Evolutionary conservation across 2,113 vertebrate species (phyloP), one percentile per base, ranked within the genome.

Genomic region (Toxotes jaculatrix): DNA sequence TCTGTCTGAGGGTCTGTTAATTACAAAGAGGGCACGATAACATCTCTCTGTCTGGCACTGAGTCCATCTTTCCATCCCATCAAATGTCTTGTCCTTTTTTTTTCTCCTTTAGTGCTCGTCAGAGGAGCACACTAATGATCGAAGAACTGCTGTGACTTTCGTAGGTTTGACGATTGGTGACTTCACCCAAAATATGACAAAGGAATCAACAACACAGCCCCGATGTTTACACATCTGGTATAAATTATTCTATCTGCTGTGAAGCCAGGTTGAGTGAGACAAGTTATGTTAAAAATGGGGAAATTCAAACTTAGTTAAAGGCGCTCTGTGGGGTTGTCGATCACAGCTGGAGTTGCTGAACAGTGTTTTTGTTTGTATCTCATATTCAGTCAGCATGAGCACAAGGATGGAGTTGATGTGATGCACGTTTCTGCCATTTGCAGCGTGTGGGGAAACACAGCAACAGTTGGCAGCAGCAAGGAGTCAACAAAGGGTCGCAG

Each of bases 11-110:
- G 60, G 69, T 51, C 47, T 70, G 81, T 77, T 92, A 91, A 93
- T 91, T 87, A 90, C 68, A 86, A 77, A 75, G 53, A 57, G 51
- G 73, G 27, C 65, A 17, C 21, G 90, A 91, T 93, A 90, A 73
- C 74, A 83, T 91, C 88, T 80, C 66, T 42, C 57, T 49, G 34
- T 81, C 74, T 56, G 38, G 5, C 32, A 23, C 47, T 14, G 19
- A n/a, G 1, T 49, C 16, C 32, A 19, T 86, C 36, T 16, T 68
- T 60, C 38, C 5, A 56, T 12, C 12, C 56, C 2, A 47, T 27
- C 38, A 40, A 40, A 7, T 56, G 12, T 62, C 74, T 63, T 16
- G 6, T 38, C 6, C 61, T 45, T 62, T 59, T 59, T 64, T 40
- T n/a, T 47, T 23, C 42, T 42, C 13, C 59, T 68, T 34, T 23